phyloP scores from a whole-genome alignment of 2,797 vertebrate genomes.

The Fundulus diaphanus region DNA sequence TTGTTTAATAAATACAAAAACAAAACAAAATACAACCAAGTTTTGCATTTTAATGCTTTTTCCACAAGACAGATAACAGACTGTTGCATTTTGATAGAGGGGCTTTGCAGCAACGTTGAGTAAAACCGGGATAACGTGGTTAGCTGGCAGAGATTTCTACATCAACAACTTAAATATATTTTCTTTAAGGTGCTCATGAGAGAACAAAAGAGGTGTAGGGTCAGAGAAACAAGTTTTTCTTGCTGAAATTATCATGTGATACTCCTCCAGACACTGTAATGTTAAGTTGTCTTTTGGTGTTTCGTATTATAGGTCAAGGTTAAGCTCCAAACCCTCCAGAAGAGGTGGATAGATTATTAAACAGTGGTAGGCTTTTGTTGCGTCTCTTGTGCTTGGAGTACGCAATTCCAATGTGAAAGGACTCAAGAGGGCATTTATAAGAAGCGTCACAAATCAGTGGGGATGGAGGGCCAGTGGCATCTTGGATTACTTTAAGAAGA shows the following conservation, averaged over 20 bases:
- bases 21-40: neutral
- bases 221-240: neutral
- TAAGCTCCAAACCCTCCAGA: slow-evolving; percentile 15
- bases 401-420: slow-evolving; percentile 39
- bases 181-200: neutral
- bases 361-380: slow-evolving; percentile 5
- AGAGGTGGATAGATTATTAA: slow-evolving; percentile 13
- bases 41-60: neutral
- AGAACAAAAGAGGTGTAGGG: neutral
- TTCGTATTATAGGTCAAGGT: neutral
- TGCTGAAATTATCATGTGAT: slow-evolving; percentile 13
- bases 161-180: neutral
- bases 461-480: slow-evolving; percentile 5
- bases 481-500: slow-evolving; percentile 19
- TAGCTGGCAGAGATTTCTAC: neutral
- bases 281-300: slow-evolving; percentile 16
- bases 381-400: slow-evolving; percentile 12
- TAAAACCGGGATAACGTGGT: neutral
- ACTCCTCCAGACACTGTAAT: slow-evolving; percentile 8
- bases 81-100: neutral
- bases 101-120: neutral
- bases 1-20: neutral
- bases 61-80: neutral
- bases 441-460: slow-evolving; percentile 49
- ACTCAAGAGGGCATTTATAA: slow-evolving; percentile 46